Evolutionary conservation across 64 coral and sea anemone species (phyloP), one percentile per base, ranked within the genome.

Genomic region (Orbicella faveolata): DNA sequence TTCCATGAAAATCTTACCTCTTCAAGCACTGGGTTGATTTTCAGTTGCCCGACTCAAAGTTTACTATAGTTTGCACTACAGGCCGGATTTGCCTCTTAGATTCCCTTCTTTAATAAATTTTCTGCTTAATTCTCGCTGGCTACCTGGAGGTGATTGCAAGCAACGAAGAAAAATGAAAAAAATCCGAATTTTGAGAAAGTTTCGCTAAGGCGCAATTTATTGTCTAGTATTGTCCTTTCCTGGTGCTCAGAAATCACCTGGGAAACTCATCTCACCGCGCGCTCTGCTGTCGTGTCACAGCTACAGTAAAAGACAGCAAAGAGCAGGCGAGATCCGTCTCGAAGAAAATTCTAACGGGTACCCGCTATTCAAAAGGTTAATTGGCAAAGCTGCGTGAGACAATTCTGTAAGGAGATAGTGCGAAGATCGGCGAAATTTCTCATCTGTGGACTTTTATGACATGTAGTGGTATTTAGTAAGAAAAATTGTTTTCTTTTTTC

Each of bases 401-500:
- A 83, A 23, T 67, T 83, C 14, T 70, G 20, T 16, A 14, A 23
- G 20, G 10, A 23, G 6, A 53, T 23, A 72, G 35, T 39, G 55
- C 52, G n/a, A 51, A 53, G 37, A 52, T 68, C 39, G 19, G 9
- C 52, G 82, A 19, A 72, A 85, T 85, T 70, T 84, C 10, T 20
- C 16, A 20, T 9, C 41, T 11, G 11, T 51, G 18, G 9, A 51
- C 41, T 9, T 78, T 20, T 19, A n/a, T 15, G 52, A 52, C 16
- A 21, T 78, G 37, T 52, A 78, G 36, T 44, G 39, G 55, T 78
- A 44, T 78, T 11, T 33, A 19, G n/a, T 19, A 19, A 61, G 57
- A 9, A 80, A 80, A 80, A 81, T 93, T 88, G 79, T 66, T 63
- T 83, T 63, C 11, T 72, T 37, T 94, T 92, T 76, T 39, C 92